Evolutionary conservation across 2,888 invertebrate species (phyloP), one percentile per base, ranked within the genome.

Genomic region (Eilema griseolum): DNA sequence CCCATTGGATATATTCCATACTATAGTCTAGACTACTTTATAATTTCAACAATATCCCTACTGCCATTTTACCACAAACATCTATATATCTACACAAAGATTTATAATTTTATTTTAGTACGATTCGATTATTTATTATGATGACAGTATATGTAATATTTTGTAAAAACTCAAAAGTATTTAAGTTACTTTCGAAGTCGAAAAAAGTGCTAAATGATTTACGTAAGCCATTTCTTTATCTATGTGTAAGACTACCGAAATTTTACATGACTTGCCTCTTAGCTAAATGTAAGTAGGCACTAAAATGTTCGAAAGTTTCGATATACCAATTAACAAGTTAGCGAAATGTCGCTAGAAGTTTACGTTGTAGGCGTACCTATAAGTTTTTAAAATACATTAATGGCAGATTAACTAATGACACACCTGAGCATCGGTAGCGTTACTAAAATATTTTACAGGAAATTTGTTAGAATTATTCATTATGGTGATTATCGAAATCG

Each of bases 261-360:
- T 14, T 64, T 31, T 14, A 11, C 64, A 31, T 41, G 37, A 63
- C 26, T 64, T 46, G 14, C 20, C n/a, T 64, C n/a, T 52, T n/a
- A 64, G 16, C 41, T 46, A 46, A 63, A 52, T 52, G 62, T 62
- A n/a, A 52, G 52, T n/a, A n/a, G 20, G 41, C 14, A 64, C n/a
- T 52, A 52, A 64, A 46, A 64, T n/a, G 20, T 52, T 14, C 7
- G 20, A 31, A 64, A 31, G 64, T 64, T n/a, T 16, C 52, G 52
- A 28, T 37, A 37, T 37, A 12, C n/a, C 16, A 12, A 11, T 4
- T 46, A 63, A 41, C 16, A 63, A 52, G 52, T 64, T 64, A 28
- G 20, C 7, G 12, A 41, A 64, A 52, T 41, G 64, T 52, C 46
- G 31, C 14, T 5, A 14, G 5, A 64, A 52, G 46, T 64, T 64